Evolutionary conservation across 2,113 vertebrate species (phyloP).

Genomic region (Onychostoma macrolepis): DNA sequence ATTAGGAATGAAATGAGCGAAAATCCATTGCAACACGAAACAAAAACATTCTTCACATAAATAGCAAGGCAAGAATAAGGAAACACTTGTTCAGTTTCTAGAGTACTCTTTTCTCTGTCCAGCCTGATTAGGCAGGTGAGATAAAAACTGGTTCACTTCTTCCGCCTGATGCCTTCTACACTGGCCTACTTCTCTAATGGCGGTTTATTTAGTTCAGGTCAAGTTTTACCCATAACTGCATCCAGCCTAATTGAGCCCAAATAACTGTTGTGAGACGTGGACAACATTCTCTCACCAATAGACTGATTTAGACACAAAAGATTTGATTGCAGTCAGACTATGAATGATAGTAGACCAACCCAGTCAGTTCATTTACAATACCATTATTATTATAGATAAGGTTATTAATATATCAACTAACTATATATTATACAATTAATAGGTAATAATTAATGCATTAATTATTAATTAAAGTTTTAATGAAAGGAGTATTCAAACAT

Average conservation of each 20-base stretch:
- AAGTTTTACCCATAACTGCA: constrained; percentile 47
- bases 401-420: background rate
- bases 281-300: constrained; percentile 33
- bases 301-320: background rate
- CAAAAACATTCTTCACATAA: background rate
- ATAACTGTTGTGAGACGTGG: constrained; percentile 57
- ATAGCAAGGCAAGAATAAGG: background rate
- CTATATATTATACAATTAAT: background rate
- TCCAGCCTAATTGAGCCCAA: constrained; percentile 58
- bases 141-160: background rate
- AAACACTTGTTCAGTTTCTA: background rate
- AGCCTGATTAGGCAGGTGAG: background rate
- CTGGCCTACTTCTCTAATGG: constrained; percentile 62
- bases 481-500: background rate
- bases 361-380: background rate
- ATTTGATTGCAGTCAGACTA: constrained; percentile 27
- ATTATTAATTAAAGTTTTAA: too few relatives aligned
- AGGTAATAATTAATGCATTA: background rate
- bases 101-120: background rate
- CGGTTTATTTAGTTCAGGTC: constrained; percentile 61
- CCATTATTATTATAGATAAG: background rate
- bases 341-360: background rate
- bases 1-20: background rate
- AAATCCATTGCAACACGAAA: background rate
- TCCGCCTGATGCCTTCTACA: constrained; percentile 31